Base-by-base conservation (phyloP, 1,140 invertebrate genomes). In the Drosophila persimilis region DNA sequence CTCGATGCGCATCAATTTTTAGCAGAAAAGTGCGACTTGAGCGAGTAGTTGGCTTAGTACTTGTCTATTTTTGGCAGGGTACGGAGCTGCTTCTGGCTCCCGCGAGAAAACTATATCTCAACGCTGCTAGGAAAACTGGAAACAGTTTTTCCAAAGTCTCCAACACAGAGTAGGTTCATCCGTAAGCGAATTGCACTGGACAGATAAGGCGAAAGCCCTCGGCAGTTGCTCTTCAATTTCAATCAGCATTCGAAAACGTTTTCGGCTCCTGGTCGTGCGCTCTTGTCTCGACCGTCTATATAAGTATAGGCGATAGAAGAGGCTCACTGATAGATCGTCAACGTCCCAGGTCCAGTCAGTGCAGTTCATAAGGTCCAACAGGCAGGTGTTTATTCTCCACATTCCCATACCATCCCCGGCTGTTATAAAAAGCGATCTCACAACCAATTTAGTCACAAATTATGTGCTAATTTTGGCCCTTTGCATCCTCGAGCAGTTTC, bases 1-100 rank as follows among this genome's bases (percentile, higher is more conserved):
- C 56, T 55, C 45, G 52, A 47, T 31, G 71, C 48, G 53, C 61
- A 60, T 73, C 70, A 47, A 63, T 54, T 74, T 86, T 81, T 86
- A 75, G 70, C 84, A 74, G 78, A 88, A 85, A 86, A 86, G 74
- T 86, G 31, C 81, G 64, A 81, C 69, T 74, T 74, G 62, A 72
- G 59, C 60, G 59, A 51, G 54, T 46, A 65, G 44, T 77, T 77
- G 56, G 55, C 47, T 86, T 88, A 86, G 81, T 86, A 62, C 83
- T 85, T 43, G 76, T 85, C 80, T 74, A 86, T 86, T 86, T 86
- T 86, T 75, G 81, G 74, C 77, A 78, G 83, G 74, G 83, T 72
- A 88, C 35, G 35, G 35, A 13, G 35, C 35, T 39, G 62, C 81
- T 77, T 60, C 62, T 75, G 58, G 77, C 77, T 86, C 58, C 63